Percentiles rank a stretch among this genome's conserved stretches.
phyloP scores from a whole-genome alignment of 1,140 invertebrate genomes.

The Anoplolepis gracilipes region DNA sequence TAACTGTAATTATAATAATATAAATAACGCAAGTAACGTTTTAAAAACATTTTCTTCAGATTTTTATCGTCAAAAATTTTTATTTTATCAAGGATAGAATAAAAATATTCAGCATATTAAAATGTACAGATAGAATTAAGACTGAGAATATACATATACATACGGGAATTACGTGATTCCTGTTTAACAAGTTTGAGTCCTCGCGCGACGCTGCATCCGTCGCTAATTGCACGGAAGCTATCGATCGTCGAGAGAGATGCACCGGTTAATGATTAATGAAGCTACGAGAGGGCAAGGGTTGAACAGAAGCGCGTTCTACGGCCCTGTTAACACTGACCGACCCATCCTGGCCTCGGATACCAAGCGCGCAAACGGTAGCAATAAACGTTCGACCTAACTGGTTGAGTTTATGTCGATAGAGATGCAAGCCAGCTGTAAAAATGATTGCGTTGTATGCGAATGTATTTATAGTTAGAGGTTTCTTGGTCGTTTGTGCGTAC shows the following conservation, averaged over 20 bases:
- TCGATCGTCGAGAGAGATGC: constrained; percentile 33
- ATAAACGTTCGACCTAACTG: constrained; percentile 45
- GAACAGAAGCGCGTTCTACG: constrained; percentile 50
- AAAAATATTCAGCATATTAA: background rate
- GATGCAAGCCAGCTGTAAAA: constrained; percentile 47
- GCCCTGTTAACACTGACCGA: constrained; percentile 57
- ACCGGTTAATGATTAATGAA: constrained; percentile 61
- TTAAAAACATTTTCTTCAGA: background rate
- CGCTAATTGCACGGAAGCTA: constrained; percentile 58
- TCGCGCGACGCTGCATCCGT: constrained; percentile 33
- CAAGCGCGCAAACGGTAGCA: constrained; percentile 44
- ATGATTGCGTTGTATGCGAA: constrained; percentile 39
- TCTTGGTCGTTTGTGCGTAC: constrained; percentile 41
- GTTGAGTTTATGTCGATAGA: constrained; percentile 56
- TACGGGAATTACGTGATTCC: constrained; percentile 2
- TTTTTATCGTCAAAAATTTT: background rate
- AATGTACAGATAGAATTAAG: background rate
- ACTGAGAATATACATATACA: background rate
- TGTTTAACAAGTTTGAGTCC: constrained; percentile 20
- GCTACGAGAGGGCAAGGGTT: constrained; percentile 53
- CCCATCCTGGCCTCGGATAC: constrained; percentile 45
- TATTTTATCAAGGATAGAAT: background rate
- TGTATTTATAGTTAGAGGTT: constrained; percentile 51
- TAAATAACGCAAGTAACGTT: background rate
- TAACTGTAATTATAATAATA: background rate